Base-by-base conservation (phyloP, 2,888 invertebrate species). In the Portevinia maculata region DNA sequence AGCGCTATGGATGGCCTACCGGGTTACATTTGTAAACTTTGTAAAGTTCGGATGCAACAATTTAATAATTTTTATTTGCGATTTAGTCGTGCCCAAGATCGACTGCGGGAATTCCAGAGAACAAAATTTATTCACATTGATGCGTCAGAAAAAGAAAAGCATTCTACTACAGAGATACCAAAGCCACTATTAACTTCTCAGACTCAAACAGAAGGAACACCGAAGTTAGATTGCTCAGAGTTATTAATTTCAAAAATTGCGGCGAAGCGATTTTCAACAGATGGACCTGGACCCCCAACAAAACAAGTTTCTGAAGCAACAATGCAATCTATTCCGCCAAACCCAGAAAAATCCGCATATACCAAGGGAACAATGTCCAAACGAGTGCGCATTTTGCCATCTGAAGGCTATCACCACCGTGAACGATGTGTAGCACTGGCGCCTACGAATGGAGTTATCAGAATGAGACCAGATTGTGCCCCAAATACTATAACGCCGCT, bases 51-150 rank as follows among this genome's bases (percentile, higher is more conserved):
- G 41, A 50, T 83, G 32, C 78, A 83, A 17, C 78, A 78, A 30
- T 78, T 83, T 21, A 83, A 71, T 41, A 83, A 78, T 57, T 83
- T 83, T 24, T 78, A 78, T 41, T 21, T 62, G 41, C 59, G 60
- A 19, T 71, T 73, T 11, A 11, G 4, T 11, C 71, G 78, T 1
- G 48, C 48, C 1, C 60, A 78, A 8, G 4, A 1, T 4, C 57
- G 64, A 13, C 37, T 83, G 0, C 17, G n/a, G 11, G 7, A 13
- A 4, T 7, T 60, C 41, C 71, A 83, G 37, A 8, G 19, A 1
- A 28, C 21, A 5, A 1, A 59, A 9, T 78, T 83, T 55, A 44
- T 83, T 6, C 59, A 46, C 6, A 3, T 39, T 0, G n/a, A 32
- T 9, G 0, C 24, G 13, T n/a, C 7, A 6, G 8, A 7, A 15